These are phyloP conservation scores for Aelia acuminata DNA, from an alignment of 2,888 invertebrate species.

Conservation along the genomic window DNA sequence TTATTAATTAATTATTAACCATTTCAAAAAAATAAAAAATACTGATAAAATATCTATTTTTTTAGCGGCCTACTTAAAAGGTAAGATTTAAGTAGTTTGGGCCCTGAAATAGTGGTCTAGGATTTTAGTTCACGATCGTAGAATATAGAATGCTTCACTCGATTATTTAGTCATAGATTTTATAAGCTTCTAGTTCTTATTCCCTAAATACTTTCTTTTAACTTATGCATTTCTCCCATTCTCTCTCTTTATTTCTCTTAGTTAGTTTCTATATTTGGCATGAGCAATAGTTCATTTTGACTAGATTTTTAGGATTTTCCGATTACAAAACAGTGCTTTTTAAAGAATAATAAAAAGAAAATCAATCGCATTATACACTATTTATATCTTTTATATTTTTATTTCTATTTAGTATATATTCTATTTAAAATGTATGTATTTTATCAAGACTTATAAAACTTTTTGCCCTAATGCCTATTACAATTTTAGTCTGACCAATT, in stretches of 20 bases:
- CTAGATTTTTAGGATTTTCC: background rate
- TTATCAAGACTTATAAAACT: too few species aligned
- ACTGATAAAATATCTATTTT: constrained; percentile 18
- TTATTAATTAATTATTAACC: too few species aligned
- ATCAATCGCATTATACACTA: background rate
- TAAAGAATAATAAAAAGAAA: too few species aligned
- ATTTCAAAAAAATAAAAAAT: background rate
- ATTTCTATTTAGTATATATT: too few species aligned
- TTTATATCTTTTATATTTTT: too few species aligned
- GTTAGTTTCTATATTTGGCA: background rate
- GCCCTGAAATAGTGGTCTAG: background rate
- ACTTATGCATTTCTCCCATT: background rate
- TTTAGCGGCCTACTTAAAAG: constrained; percentile 48
- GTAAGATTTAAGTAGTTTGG: background rate
- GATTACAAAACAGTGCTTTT: background rate
- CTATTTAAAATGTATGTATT: too few species aligned
- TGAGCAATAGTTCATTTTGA: background rate
- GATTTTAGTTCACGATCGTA: background rate
- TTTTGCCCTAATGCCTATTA: too few species aligned
- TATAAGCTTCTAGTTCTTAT: background rate
- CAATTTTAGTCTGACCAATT: too few species aligned
- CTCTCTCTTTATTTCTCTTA: background rate
- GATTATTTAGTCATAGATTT: background rate
- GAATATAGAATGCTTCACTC: background rate
- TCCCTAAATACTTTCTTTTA: background rate